Base-by-base conservation (phyloP, 1,140 invertebrate species). In the Diorhabda carinulata region DNA sequence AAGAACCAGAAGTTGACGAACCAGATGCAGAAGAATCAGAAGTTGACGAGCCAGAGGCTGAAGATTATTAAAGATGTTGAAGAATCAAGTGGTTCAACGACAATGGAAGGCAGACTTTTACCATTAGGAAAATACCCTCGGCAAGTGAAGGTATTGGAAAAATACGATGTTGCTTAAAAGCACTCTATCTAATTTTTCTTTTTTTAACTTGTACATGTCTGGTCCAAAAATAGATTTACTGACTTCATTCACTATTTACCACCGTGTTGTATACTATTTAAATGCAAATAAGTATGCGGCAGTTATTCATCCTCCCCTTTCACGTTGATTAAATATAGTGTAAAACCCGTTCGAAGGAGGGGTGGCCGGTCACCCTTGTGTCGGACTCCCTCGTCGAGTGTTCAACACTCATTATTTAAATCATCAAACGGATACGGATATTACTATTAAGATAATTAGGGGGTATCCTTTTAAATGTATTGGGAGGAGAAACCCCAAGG, bases 361-460 rank as follows among this genome's bases (percentile, higher is more conserved):
- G 72, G 62, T 61, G 69, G 59, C 64, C 42, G 58, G 65, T 60
- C 69, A 67, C 69, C 72, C 72, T 65, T 70, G 64, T 61, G 44
- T 5, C 25, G 42, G 57, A 44, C 66, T 43, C 67, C 62, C 72
- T 70, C 62, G 64, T 70, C 70, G 72, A 70, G 72, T 71, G 72
- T 70, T 63, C 67, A 68, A 69, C 69, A 71, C 68, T 66, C 64
- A 66, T 41, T 66, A 58, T 66, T 70, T 73, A 73, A 73, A 69
- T 73, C 70, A 76, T 76, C 73, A 70, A 76, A 71, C 73, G 74
- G 74, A 76, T 76, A 76, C 73, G 70, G 69, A 72, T 76, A 76
- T 76, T 76, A 76, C 73, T 73, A 76, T 76, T 76, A 76, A 73
- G 74, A 74, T 74, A 72, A 76, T 74, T 74, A 66, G 73, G 68